Base-by-base conservation (phyloP, 1,140 invertebrate species). In the Magallana angulata region DNA sequence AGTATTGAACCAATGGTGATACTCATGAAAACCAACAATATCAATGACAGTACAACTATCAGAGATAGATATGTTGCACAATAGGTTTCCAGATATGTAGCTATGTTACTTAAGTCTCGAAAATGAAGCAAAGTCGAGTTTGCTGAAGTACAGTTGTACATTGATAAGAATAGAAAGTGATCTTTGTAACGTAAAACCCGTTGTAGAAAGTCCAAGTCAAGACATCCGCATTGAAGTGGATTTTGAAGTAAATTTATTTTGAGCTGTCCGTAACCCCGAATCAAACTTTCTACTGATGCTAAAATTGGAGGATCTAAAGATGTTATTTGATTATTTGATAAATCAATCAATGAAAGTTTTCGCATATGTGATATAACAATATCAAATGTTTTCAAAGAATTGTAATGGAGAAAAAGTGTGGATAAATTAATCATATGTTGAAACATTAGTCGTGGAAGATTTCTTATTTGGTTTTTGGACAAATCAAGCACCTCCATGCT, bases 251-350 rank as follows among this genome's bases (percentile, higher is more conserved):
- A 82, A 57, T 82, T 58, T 11, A 82, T 30, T 30, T 60, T 6
- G 1, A 84, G 4, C 24, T 24, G 57, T 9, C 14, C 57, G 9
- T 57, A 12, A 14, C 9, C 57, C 14, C 6, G 3, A 24, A 5
- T 9, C 2, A 82, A 8, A 14, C 16, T 57, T 30, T 16, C 9
- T 7, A 82, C n/a, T 14, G 48, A 57, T 11, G 36, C 48, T n/a
- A 36, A 14, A 5, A 58, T 57, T 11, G 14, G 0, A 16, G 36
- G 56, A n/a, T n/a, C 57, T 12, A 82, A 11, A 14, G 48, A 30
- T 56, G 81, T 9, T 57, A 82, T 82, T 82, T 82, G 81, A 82
- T 82, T 82, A 8, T 82, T 82, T 57, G 81, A 82, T 18, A 82
- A 82, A 58, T 82, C 81, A 0, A 82, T 7, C 2, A 57, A 14